These are phyloP conservation scores for Colletes gigas DNA, from an alignment of 1,140 invertebrate species.

Conservation along the genomic window DNA sequence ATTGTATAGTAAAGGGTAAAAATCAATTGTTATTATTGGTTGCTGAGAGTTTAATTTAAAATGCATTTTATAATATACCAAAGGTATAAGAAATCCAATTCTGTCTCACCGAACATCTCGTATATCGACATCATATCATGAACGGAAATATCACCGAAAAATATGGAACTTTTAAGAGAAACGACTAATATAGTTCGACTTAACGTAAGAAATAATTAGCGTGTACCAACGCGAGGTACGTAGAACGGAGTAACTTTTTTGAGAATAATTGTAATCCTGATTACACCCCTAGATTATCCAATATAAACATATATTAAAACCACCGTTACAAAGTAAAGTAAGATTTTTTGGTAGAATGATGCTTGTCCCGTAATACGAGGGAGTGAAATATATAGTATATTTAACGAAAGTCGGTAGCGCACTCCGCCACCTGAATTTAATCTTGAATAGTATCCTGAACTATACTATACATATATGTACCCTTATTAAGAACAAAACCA, in stretches of 20 bases:
- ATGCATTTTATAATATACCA: too few relatives aligned
- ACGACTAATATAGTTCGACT: slow-evolving; percentile 17
- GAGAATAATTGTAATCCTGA: slow-evolving; percentile 10
- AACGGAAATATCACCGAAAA: background rate
- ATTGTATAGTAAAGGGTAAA: too few relatives aligned
- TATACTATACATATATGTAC: background rate
- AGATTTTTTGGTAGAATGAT: slow-evolving; percentile 2
- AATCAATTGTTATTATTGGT: too few relatives aligned
- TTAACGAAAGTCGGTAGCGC: slow-evolving; percentile 4
- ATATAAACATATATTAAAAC: background rate
- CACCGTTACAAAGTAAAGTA: background rate
- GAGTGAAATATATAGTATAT: background rate
- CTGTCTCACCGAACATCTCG: slow-evolving; percentile 5
- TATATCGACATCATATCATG: slow-evolving; percentile 25
- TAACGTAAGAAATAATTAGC: slow-evolving; percentile 30
- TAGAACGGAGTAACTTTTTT: background rate
- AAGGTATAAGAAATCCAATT: background rate
- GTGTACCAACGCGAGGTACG: background rate
- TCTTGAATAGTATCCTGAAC: background rate
- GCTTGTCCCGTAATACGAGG: background rate
- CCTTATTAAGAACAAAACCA: background rate
- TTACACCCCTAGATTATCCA: background rate
- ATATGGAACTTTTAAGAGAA: slow-evolving; percentile 5
- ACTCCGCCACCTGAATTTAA: background rate
- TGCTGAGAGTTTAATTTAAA: too few relatives aligned